Base-by-base conservation (phyloP, 2,797 vertebrate species). In the Dipus sagitta region DNA sequence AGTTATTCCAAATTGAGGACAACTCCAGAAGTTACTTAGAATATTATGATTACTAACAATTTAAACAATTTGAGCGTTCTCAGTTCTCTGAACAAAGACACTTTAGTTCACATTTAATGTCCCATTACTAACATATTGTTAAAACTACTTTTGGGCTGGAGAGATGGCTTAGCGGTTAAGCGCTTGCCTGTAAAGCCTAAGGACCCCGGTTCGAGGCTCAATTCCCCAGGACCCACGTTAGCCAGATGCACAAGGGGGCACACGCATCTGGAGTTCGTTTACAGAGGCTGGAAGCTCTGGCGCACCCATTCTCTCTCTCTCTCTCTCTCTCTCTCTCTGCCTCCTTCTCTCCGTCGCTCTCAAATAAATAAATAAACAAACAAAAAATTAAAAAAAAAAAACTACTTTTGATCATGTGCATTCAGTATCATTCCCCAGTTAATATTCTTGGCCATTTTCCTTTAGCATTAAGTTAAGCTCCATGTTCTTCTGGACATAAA, bases 1-100 rank as follows among this genome's bases (percentile, higher is more conserved):
- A 77, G 17, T 15, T 60, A 92, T 94, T 90, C 80, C 30, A 83
- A 96, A 94, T 64, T 65, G 47, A 32, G 77, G 32, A 91, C 32
- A 96, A 71, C 71, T 62, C 26, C 26, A 5, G 23, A 34, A 91
- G 14, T 87, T 86, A 74, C 84, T 58, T 62, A 86, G 47, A 91
- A 80, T n/a, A 88, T 64, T 67, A 60, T 21, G 11, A 86, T 60
- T 60, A 64, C 38, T 7, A 92, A 74, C 4, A 88, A n/a, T 30
- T 94, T 70, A 79, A 83, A 68, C 70, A 75, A 70, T 75, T 68
- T 14, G n/a, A 7, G 21, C 24, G 47, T 85, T 82, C 64, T 81
- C 20, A 30, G 28, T 68, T 84, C 80, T 86, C 79, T 20, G 10
- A 86, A 88, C 86, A 80, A 90, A 94, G 76, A 67, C 52, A 52